Conservation (phyloP, 2,797 vertebrate genomes). For the Lutra lutra region DNA sequence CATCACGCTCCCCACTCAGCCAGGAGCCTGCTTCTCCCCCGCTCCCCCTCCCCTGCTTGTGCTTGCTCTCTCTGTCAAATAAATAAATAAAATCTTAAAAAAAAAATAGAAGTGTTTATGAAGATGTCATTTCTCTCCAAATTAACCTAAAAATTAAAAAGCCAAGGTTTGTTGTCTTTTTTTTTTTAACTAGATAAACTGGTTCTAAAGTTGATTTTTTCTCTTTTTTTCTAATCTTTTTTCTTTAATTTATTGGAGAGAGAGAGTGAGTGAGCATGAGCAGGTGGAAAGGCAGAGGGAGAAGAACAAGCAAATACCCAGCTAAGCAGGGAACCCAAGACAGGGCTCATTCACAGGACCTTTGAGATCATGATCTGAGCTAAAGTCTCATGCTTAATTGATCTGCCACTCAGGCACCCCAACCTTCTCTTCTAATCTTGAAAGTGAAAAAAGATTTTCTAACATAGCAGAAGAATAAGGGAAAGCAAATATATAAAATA, state of each 20-base stretch:
- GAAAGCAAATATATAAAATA: conserved; percentile 21
- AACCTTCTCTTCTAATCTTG: not conserved
- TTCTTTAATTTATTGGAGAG: not conserved
- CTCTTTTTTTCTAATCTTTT: not conserved
- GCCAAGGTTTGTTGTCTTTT: not conserved
- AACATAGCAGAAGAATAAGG: not conserved
- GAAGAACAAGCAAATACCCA: no score
- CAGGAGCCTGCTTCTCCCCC: no score
- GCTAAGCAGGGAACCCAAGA: no score
- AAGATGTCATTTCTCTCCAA: not conserved
- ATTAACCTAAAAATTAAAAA: no score
- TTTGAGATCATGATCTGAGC: no score
- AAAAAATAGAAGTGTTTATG: not conserved
- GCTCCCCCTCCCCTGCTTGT: no score
- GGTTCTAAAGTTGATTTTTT: not conserved
- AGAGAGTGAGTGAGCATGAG: no score
- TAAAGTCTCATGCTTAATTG: not conserved
- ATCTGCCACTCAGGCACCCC: not conserved
- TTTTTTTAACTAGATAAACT: not conserved
- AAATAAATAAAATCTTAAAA: not conserved
- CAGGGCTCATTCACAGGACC: no score
- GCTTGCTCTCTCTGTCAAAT: no score
- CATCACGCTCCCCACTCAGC: no score
- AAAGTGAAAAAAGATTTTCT: conserved; percentile 27
- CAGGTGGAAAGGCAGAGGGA: no score